Percentiles rank a stretch among this genome's conserved stretches.
phyloP scores from a whole-genome alignment of 2,888 invertebrate genomes.

The Cordilura impudica region DNA sequence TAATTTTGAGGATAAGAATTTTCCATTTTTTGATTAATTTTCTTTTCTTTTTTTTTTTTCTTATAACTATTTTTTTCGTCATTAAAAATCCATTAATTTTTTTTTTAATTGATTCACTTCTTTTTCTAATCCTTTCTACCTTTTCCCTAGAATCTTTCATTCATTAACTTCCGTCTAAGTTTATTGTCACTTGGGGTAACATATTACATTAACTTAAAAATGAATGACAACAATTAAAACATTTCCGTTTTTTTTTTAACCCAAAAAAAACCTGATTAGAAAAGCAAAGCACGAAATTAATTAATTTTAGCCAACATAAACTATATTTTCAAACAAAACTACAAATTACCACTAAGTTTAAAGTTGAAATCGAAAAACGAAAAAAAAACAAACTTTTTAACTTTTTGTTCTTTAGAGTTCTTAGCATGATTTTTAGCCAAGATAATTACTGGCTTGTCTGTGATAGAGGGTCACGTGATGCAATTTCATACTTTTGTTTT shows the following conservation, averaged over 20 bases:
- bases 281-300: slow-evolving; percentile 59
- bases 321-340: slow-evolving; percentile 24
- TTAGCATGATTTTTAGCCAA: slow-evolving; percentile 43
- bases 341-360: slow-evolving; percentile 58
- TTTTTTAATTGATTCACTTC: too few relatives aligned
- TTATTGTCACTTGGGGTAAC: not conserved
- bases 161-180: not conserved
- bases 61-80: too few relatives aligned
- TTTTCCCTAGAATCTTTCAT: not conserved
- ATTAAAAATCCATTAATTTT: too few relatives aligned
- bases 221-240: not conserved
- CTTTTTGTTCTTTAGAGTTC: slow-evolving; percentile 4
- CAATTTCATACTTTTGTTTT: slow-evolving; percentile 16
- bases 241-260: not conserved
- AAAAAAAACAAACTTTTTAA: slow-evolving; percentile 3
- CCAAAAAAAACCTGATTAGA: not conserved
- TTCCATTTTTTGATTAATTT: too few relatives aligned
- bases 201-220: not conserved
- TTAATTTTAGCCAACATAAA: slow-evolving; percentile 56
- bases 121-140: too few relatives aligned
- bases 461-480: slow-evolving; percentile 60
- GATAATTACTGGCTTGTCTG: slow-evolving; percentile 58
- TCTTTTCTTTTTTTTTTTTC: too few relatives aligned
- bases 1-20: too few relatives aligned
- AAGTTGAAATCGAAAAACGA: slow-evolving; percentile 30